phyloP scores from a whole-genome alignment of 2,113 vertebrate species.

The Erinaceus europaeus region DNA sequence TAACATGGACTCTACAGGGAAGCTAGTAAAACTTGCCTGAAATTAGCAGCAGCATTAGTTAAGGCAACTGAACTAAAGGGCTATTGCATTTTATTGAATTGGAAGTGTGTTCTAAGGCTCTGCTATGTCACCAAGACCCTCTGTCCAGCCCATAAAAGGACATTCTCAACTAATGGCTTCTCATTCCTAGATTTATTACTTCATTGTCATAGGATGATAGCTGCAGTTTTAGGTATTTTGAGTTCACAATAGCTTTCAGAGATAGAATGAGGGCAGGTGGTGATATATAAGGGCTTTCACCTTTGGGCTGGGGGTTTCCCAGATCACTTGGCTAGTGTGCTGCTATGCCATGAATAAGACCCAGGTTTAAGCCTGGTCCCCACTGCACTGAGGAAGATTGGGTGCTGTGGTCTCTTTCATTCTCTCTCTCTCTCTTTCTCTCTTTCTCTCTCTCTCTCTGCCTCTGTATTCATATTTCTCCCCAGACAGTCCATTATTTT shows the following conservation, averaged over 20 bases:
- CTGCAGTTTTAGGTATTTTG: neutral
- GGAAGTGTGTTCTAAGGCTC: neutral
- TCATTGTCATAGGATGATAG: neutral
- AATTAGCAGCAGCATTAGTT: neutral
- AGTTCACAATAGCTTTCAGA: neutral
- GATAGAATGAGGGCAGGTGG: neutral
- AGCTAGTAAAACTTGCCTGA: conserved; percentile 11
- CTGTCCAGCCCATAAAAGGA: neutral
- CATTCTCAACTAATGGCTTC: neutral
- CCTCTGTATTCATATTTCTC: too few relatives aligned
- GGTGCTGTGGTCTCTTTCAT: too few relatives aligned
- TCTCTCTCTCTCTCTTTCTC: too few relatives aligned
- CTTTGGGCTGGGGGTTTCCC: too few relatives aligned
- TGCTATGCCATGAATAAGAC: too few relatives aligned
- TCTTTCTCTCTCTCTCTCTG: too few relatives aligned
- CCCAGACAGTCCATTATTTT: too few relatives aligned
- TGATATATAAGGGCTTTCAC: neutral
- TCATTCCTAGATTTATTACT: neutral
- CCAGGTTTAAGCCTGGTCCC: too few relatives aligned
- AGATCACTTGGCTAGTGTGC: too few relatives aligned
- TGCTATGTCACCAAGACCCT: neutral
- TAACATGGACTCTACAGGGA: too few relatives aligned
- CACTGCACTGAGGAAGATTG: too few relatives aligned
- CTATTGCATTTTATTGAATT: neutral
- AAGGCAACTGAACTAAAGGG: neutral